phyloP scores from a whole-genome alignment of 2,888 invertebrate genomes.

The Folsomia manolachei region DNA sequence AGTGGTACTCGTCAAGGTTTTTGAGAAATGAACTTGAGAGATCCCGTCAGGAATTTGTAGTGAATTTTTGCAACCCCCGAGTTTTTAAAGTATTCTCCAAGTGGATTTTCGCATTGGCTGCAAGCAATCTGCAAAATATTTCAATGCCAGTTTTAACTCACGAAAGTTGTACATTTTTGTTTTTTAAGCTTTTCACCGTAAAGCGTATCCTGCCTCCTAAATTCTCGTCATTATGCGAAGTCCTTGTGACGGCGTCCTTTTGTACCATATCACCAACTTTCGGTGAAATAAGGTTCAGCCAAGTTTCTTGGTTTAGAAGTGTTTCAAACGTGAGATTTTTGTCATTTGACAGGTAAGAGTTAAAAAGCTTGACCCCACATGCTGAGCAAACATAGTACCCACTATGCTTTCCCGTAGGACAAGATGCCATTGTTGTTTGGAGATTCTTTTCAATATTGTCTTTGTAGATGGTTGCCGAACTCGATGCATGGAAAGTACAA shows the following conservation, averaged over 20 bases:
- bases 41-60: constrained; percentile 17
- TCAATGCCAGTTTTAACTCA: background rate
- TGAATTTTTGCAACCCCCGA: background rate
- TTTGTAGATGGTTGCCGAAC: too few relatives aligned
- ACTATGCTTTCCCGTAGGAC: background rate
- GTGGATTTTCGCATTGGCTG: constrained; percentile 31
- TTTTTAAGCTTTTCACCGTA: too few relatives aligned
- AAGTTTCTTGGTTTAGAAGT: background rate
- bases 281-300: background rate
- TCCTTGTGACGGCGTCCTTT: background rate
- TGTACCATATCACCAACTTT: background rate
- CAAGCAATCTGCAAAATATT: constrained; percentile 26
- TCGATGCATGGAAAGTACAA: too few relatives aligned
- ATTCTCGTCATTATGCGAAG: background rate
- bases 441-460: background rate
- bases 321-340: background rate
- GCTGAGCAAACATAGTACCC: background rate
- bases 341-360: background rate
- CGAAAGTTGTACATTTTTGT: background rate
- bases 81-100: constrained; percentile 19
- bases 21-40: constrained; percentile 17
- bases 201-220: too few relatives aligned
- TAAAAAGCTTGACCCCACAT: background rate
- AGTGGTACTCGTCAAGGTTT: constrained; percentile 31
- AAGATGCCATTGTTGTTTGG: background rate